Evolutionary conservation across 1,140 invertebrate species (phyloP), one percentile per base, ranked within the genome.

Genomic region (Pygmarrhopalites habei): DNA sequence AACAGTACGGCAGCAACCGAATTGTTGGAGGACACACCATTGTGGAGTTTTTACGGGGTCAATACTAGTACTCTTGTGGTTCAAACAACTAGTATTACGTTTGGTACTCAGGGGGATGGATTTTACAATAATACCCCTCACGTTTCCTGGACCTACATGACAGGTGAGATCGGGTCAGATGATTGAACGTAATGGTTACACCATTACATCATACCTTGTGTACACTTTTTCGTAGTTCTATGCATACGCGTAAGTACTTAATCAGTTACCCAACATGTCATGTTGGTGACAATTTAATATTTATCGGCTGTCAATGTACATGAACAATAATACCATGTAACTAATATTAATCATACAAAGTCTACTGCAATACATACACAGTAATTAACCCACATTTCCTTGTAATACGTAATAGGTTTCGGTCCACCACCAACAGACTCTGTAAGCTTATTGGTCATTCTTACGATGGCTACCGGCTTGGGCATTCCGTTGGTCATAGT

Each of bases 401-500:
- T 65, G 68, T 60, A 62, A 5, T 66, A 53, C 32, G 23, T 60
- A 21, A 60, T 52, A 12, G 69, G 69, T 49, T 71, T 41, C 58
- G 69, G 69, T 29, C 14, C 4, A 4, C 65, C 69, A 21, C 66
- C 66, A 17, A 1, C 43, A 17, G 69, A 71, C 46, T 44, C 55
- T 43, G 64, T 67, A 3, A 68, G 65, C 17, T 19, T 66, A 3
- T 21, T 68, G 10, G 66, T 71, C 1, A 66, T 64, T 23, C 19
- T 71, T 1, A 63, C 67, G 5, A 28, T 71, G 12, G 39, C 47
- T 2, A 58, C 68, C 17, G 69, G 69, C 4, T 41, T 71, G n/a
- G 69, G 69, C n/a, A 61, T 71, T 29, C 69, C 69, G n/a, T 28
- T 47, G 1, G 0, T 71, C 12, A 67, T 71, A n/a, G 66, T 71